Evolutionary conservation across 1,140 invertebrate genomes (phyloP).

Genomic region (Lepidurus packardi): DNA sequence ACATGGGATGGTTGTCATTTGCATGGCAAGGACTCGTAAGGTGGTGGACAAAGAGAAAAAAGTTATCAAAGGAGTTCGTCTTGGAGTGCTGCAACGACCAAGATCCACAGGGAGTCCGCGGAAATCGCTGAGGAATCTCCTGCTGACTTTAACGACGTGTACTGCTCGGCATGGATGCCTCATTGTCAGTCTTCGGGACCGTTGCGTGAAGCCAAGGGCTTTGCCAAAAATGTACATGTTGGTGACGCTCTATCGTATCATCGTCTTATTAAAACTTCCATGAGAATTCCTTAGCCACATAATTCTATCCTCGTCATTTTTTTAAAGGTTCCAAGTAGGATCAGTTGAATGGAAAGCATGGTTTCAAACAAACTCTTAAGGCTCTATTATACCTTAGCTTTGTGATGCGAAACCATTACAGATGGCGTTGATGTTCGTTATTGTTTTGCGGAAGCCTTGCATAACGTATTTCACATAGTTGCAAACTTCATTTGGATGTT

Average conservation of each 20-base stretch:
- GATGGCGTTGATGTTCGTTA: no score
- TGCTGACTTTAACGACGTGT: slow-evolving; percentile 21
- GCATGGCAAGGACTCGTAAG: slow-evolving; percentile 9
- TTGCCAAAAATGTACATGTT: slow-evolving; percentile 3
- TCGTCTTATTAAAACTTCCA: background rate
- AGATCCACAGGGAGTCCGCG: background rate
- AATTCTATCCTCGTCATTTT: no score
- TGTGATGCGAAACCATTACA: no score
- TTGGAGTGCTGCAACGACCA: slow-evolving; percentile 16
- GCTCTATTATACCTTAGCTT: no score
- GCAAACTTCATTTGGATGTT: no score
- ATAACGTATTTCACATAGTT: no score
- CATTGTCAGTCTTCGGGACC: slow-evolving; percentile 4
- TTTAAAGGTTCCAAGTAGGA: no score
- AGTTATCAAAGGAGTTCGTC: background rate
- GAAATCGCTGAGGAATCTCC: slow-evolving; percentile 21
- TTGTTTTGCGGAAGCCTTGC: no score
- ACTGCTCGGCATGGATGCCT: slow-evolving; percentile 13
- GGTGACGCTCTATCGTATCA: background rate
- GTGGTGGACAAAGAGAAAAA: background rate
- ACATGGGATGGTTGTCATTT: background rate
- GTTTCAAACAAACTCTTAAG: no score
- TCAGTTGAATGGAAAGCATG: no score
- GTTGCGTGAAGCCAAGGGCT: background rate
- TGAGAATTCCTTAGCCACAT: background rate